Conservation (phyloP, 2,113 vertebrate genomes). For the Eudyptes chrysolophus region DNA sequence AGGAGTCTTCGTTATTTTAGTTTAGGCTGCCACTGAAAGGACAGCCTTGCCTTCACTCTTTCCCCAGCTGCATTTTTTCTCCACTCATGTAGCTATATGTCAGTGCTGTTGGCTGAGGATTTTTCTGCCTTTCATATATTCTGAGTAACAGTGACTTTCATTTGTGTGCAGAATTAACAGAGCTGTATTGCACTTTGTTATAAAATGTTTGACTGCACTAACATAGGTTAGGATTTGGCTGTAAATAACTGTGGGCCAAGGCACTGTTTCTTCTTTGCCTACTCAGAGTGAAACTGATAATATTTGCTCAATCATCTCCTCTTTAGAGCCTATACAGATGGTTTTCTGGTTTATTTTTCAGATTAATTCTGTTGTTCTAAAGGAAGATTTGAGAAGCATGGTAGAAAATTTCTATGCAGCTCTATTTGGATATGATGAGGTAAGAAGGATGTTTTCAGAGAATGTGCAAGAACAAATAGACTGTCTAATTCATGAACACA, state of each 20-base stretch:
- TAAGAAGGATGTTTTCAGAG: constrained; percentile 58
- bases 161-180: not conserved
- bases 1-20: not conserved
- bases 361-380: constrained; percentile 87
- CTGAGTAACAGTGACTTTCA: not conserved
- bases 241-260: too few relatives aligned
- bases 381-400: constrained; percentile 86
- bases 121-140: not conserved
- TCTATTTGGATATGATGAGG: constrained; percentile 98
- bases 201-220: not conserved
- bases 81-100: accelerated
- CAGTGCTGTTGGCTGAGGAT: not conserved
- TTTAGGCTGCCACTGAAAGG: not conserved
- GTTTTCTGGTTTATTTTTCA: constrained; percentile 66
- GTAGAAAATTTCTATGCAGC: constrained; percentile 94
- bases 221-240: too few relatives aligned
- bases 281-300: not conserved
- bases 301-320: not conserved
- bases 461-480: not conserved
- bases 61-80: not conserved
- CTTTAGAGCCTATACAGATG: not conserved
- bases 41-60: not conserved
- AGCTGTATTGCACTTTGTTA: not conserved
- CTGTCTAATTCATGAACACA: not conserved
- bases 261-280: not conserved